Conservation (phyloP, 1,140 invertebrate genomes). For the Leptopilina boulardi region DNA sequence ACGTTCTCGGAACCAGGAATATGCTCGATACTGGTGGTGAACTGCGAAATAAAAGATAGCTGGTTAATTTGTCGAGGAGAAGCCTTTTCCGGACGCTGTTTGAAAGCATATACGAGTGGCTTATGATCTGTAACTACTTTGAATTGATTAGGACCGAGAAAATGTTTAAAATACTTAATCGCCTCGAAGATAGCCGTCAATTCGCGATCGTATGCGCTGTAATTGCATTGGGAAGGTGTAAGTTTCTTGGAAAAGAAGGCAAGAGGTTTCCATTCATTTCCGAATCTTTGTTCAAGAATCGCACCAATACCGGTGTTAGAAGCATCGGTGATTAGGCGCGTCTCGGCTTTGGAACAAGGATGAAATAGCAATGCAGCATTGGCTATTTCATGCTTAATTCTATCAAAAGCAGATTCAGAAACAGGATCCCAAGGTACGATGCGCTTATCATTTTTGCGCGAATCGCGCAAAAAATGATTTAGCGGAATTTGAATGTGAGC, state of each 20-base stretch:
- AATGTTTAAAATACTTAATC: too few species aligned
- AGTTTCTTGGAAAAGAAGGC: background rate
- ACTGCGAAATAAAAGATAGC: conserved; percentile 55
- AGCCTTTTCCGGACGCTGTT: conserved; percentile 18
- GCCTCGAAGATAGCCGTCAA: too few species aligned
- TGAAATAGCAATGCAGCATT: background rate
- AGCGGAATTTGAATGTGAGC: too few species aligned
- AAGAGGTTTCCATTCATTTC: background rate
- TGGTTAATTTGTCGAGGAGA: conserved; percentile 40
- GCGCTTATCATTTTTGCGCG: too few species aligned
- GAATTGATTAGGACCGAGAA: conserved; percentile 51
- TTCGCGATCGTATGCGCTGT: background rate
- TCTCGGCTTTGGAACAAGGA: background rate
- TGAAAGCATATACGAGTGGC: conserved; percentile 48
- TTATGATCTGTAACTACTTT: conserved; percentile 52
- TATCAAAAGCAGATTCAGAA: too few species aligned
- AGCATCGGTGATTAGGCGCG: background rate
- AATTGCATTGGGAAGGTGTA: background rate
- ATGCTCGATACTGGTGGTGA: conserved; percentile 52
- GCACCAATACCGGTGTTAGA: too few species aligned
- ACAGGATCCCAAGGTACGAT: background rate
- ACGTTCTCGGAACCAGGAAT: conserved; percentile 52
- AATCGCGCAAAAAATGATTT: too few species aligned
- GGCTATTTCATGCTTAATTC: background rate
- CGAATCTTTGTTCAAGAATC: too few species aligned